A percentile compares a stretch with the other conserved stretches of the same genome.
phyloP scores from a whole-genome alignment of 2,113 vertebrate genomes.

The Himantopus leucocephalus region DNA sequence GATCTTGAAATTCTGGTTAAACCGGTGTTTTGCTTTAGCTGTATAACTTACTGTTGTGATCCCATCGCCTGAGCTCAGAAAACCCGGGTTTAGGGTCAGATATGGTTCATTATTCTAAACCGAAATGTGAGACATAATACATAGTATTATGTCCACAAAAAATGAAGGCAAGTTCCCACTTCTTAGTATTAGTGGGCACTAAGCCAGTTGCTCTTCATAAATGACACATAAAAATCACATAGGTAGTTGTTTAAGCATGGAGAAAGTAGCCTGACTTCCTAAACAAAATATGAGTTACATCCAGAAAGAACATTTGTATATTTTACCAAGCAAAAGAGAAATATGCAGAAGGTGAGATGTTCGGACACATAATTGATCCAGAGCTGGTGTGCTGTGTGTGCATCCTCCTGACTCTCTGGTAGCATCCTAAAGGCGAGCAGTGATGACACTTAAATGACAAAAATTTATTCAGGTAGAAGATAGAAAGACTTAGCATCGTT shows the following conservation, averaged over 20 bases:
- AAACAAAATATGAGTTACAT: not conserved
- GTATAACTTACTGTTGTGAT: not conserved
- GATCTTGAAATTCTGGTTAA: not conserved
- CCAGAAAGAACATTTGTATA: not conserved
- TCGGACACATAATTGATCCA: not conserved
- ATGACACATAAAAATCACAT: not conserved
- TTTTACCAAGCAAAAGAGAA: not conserved
- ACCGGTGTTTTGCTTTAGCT: not conserved
- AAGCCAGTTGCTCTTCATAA: not conserved
- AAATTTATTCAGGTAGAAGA: not conserved
- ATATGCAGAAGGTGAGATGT: not conserved
- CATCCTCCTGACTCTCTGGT: not conserved
- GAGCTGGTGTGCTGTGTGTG: not conserved
- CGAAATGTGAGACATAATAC: not conserved
- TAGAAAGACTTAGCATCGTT: not conserved
- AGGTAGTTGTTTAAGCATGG: not conserved
- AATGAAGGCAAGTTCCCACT: not conserved
- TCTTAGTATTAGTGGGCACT: not conserved
- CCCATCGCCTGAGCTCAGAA: not conserved
- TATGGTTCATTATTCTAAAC: not conserved
- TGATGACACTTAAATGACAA: not conserved
- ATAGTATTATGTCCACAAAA: not conserved
- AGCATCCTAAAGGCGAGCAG: not conserved
- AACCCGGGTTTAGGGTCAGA: accelerated
- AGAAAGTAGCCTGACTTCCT: not conserved